Base-by-base conservation (phyloP, 1,140 invertebrate species). In the Listronotus bonariensis region DNA sequence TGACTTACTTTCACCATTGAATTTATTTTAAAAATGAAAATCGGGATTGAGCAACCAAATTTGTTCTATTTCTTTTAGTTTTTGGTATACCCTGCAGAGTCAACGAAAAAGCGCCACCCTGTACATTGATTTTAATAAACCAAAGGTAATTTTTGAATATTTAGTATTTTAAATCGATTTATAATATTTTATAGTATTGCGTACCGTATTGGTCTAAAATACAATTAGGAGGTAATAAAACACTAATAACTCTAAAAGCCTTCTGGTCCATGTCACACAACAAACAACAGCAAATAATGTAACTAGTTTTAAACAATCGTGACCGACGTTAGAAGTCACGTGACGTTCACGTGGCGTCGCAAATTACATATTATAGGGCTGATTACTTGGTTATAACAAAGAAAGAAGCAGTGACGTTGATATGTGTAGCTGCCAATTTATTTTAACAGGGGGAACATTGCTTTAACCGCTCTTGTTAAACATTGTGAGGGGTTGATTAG, bases 341-440 rank as follows among this genome's bases (percentile, higher is more conserved):
- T 72, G 75, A 46, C 56, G 46, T 54, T 64, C 75, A 76, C 75
- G 75, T 70, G 75, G 64, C 72, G 54, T 65, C 55, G 70, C 69
- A 76, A 74, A 75, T 76, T 75, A 74, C 75, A 72, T 71, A 69
- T 71, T 68, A 69, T 65, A 70, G 64, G 67, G 43, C 71, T 73
- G 72, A 74, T 74, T 76, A 74, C 71, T 68, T 66, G 67, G 65
- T 64, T 65, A 59, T 42, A 72, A 73, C 71, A 73, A 73, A 75
- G 68, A 69, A 69, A 69, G 66, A 71, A 67, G 71, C 65, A 62
- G 62, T 74, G 74, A 76, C 74, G 69, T 76, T 76, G 74, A 76
- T 74, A 70, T 75, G 74, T 76, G 69, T 76, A 76, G 72, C 74
- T 76, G 67, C 71, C 74, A 76, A 76, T 76, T 76, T 75, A 62